phyloP scores from a whole-genome alignment of 2,113 vertebrate genomes.

The Lucifuga dentata region DNA sequence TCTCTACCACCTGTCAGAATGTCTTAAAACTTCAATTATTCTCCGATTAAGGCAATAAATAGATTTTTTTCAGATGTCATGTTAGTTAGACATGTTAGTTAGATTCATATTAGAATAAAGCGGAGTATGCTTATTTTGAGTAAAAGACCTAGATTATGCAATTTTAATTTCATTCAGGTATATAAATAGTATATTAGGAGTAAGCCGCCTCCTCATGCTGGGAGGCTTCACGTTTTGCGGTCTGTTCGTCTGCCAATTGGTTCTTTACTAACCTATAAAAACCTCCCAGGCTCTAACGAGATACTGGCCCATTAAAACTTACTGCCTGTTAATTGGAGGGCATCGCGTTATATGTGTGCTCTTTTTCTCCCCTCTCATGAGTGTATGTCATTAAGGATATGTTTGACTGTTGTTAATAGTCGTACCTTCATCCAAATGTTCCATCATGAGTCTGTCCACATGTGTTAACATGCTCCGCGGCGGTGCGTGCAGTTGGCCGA shows the following conservation, averaged over 20 bases:
- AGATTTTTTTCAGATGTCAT: too few relatives aligned
- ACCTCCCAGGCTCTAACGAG: constrained; percentile 46
- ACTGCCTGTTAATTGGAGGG: constrained; percentile 42
- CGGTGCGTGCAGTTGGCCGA: constrained; percentile 13
- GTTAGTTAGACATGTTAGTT: too few relatives aligned
- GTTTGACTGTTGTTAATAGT: not conserved
- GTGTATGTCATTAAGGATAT: not conserved
- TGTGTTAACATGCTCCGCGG: not conserved
- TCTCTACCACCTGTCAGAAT: too few relatives aligned
- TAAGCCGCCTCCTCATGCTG: too few relatives aligned
- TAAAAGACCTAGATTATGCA: too few relatives aligned
- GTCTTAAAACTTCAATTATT: too few relatives aligned
- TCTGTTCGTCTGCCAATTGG: constrained; percentile 5
- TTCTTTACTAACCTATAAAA: constrained; percentile 49
- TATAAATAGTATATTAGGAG: too few relatives aligned
- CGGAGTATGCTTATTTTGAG: too few relatives aligned
- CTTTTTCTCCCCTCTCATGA: not conserved
- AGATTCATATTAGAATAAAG: too few relatives aligned
- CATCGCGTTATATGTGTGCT: constrained; percentile 1
- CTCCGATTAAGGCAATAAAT: too few relatives aligned
- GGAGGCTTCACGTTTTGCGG: not conserved
- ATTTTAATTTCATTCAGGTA: too few relatives aligned
- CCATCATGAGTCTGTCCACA: not conserved
- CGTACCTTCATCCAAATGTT: not conserved
- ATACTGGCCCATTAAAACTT: constrained; percentile 45